Percentiles rank a stretch among this genome's conserved stretches.
These are phyloP conservation scores for Umimayanthus kanabou DNA, from an alignment of 92 coral and sea anemone genomes.

Conservation along the genomic window DNA sequence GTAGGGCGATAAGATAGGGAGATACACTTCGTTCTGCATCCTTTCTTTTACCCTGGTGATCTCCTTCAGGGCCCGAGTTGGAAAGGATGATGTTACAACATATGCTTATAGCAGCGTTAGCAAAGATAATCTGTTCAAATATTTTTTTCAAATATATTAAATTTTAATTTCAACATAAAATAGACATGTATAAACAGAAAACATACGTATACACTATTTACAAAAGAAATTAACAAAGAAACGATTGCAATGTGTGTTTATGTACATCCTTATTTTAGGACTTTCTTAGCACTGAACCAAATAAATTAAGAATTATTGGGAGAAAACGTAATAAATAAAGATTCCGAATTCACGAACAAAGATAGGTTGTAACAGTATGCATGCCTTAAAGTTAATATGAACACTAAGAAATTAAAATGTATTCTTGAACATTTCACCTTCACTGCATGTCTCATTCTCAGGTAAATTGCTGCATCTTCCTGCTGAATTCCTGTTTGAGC, in stretches of 20 bases:
- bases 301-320: too few relatives aligned
- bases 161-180: too few relatives aligned
- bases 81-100: too few relatives aligned
- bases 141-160: too few relatives aligned
- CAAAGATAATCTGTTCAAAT: neutral
- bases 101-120: neutral
- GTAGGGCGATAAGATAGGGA: neutral
- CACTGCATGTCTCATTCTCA: neutral
- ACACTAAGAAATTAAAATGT: neutral
- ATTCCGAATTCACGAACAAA: neutral
- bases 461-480: constrained; percentile 10
- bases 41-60: too few relatives aligned
- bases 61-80: too few relatives aligned
- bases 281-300: neutral
- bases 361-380: neutral
- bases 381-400: neutral
- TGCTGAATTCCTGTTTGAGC: neutral
- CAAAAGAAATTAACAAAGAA: too few relatives aligned
- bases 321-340: too few relatives aligned
- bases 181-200: too few relatives aligned
- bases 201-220: neutral
- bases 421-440: neutral
- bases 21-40: too few relatives aligned
- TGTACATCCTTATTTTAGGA: neutral
- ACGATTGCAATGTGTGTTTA: too few relatives aligned